A percentile compares a stretch with the other conserved stretches of the same genome.
phyloP scores from a whole-genome alignment of 2,113 vertebrate genomes.

The Martes martes region DNA sequence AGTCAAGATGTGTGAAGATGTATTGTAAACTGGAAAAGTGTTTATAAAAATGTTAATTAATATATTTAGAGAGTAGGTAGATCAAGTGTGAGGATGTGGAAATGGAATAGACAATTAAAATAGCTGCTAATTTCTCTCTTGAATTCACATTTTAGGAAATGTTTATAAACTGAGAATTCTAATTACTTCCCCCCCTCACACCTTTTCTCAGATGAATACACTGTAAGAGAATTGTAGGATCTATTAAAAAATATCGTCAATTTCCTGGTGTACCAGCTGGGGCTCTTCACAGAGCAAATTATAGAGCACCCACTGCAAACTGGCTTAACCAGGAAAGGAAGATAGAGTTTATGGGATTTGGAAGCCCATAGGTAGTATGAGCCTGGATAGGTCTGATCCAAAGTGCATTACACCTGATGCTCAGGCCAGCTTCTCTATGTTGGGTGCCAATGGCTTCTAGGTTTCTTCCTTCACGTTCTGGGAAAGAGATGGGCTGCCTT shows the following conservation, averaged over 20 bases:
- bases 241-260: neutral
- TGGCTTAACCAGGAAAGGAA: neutral
- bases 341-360: rapidly evolving
- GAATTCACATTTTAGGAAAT: slow-evolving; percentile 71
- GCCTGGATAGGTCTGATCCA: neutral
- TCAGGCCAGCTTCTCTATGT: neutral
- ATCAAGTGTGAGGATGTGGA: slow-evolving; percentile 50
- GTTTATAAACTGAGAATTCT: slow-evolving; percentile 72
- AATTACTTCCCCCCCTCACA: slow-evolving; percentile 54
- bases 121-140: slow-evolving; percentile 66
- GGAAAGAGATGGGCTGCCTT: neutral
- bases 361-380: too few species aligned
- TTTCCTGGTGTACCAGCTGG: neutral
- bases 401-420: too few species aligned
- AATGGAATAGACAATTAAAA: slow-evolving; percentile 63
- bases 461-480: neutral
- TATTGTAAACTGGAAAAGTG: neutral
- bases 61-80: slow-evolving; percentile 53
- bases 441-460: neutral
- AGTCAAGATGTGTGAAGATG: neutral
- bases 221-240: neutral
- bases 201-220: slow-evolving; percentile 47
- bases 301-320: rapidly evolving
- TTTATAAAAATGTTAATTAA: slow-evolving; percentile 56
- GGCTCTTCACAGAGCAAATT: neutral